Base-by-base conservation (phyloP, 1,140 invertebrate genomes). In the Drosophila obscura region DNA sequence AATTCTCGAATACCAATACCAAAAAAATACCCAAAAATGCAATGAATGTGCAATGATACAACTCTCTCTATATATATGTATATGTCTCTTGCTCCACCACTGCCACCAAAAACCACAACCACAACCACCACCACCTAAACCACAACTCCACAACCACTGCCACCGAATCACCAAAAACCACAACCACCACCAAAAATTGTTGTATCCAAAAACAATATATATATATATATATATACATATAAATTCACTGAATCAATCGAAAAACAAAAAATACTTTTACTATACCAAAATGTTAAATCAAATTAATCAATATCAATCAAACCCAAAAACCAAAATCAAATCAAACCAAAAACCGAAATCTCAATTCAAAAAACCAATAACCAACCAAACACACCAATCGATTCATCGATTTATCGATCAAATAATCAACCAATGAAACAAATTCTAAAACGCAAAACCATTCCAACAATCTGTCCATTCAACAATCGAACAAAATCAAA, bases 1-100 rank as follows among this genome's bases (percentile, higher is more conserved):
- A 72, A 72, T 51, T 58, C 13, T 11, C 46, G 9, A 48, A 48
- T 49, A 49, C 46, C 19, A 49, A 49, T 16, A 52, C 24, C 11
- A 39, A 66, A 66, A 62, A 74, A 35, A 48, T 46, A 75, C 53
- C 11, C 35, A 39, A 57, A 74, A 74, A 75, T 56, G 69, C 53
- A 58, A 75, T 75, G 51, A 75, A 75, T 75, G 72, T 75, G 61
- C 72, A 74, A 75, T 55, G 39, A 75, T 13, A 39, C 35, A 39
- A 39, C 35, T 39, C 35, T 66, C 49, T 75, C 41, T 43, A 66
- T 58, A 57, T 58, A 64, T 60, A 69, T 69, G 52, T 71, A 69
- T 71, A 45, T 71, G 44, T 74, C 53, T 59, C 59, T 51, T 50
- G 71, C 61, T 43, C 55, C 49, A 59, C 49, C 49, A 45, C 53